phyloP scores from a whole-genome alignment of 64 coral and sea anemone genomes.

The Catalaphyllia jardinei region DNA sequence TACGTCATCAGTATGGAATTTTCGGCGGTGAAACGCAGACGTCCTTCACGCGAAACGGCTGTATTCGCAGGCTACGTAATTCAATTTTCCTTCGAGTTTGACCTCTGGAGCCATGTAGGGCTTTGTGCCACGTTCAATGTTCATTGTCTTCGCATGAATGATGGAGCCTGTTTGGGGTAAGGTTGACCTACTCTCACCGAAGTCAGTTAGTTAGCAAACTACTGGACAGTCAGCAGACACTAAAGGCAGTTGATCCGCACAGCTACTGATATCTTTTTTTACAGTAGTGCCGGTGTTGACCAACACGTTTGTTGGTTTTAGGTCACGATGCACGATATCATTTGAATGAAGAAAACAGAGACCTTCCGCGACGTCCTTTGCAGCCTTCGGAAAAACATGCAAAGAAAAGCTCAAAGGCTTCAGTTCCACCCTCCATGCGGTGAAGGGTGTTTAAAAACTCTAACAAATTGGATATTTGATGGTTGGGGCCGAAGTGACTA shows the following conservation, averaged over 20 bases:
- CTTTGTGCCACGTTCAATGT: slow-evolving; percentile 34
- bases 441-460: not conserved
- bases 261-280: slow-evolving; percentile 7
- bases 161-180: slow-evolving; percentile 35
- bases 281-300: not conserved
- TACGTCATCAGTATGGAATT: too few relatives aligned
- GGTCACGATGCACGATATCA: not conserved
- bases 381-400: slow-evolving; percentile 11
- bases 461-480: not conserved
- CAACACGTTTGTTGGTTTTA: slow-evolving; percentile 24
- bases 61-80: too few relatives aligned
- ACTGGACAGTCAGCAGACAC: slow-evolving; percentile 9
- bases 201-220: slow-evolving; percentile 35
- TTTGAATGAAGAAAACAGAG: not conserved
- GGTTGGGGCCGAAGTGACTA: not conserved
- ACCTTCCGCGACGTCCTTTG: slow-evolving; percentile 3
- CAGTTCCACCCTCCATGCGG: not conserved
- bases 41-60: too few relatives aligned
- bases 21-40: too few relatives aligned
- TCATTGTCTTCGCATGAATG: slow-evolving; percentile 9
- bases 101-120: slow-evolving; percentile 30
- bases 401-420: slow-evolving; percentile 14
- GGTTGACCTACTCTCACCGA: slow-evolving; percentile 24
- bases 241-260: not conserved
- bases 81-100: too few relatives aligned